phyloP scores from a whole-genome alignment of 2,888 invertebrate genomes.

The Cynaeus angustus region DNA sequence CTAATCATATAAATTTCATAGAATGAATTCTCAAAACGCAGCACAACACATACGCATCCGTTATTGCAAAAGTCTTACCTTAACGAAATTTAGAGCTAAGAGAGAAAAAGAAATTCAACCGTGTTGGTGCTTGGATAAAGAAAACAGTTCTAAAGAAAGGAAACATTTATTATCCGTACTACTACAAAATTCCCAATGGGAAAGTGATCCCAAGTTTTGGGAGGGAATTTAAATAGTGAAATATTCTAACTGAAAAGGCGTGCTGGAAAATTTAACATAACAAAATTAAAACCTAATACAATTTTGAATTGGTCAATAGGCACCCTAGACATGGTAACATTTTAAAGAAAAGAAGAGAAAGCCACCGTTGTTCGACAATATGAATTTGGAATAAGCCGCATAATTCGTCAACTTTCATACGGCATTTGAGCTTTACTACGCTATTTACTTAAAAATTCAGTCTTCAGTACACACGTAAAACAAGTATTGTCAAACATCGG shows the following conservation, averaged over 20 bases:
- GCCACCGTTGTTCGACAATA: conserved; percentile 66
- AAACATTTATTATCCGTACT: conserved; percentile 50
- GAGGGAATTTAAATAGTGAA: conserved; percentile 53
- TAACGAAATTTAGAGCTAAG: conserved; percentile 12
- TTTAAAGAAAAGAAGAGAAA: conserved; percentile 53
- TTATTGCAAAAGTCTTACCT: conserved; percentile 37
- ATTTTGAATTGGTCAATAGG: conserved; percentile 58
- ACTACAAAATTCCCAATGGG: conserved; percentile 48
- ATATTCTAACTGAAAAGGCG: conserved; percentile 53
- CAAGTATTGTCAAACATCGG: conserved; percentile 66
- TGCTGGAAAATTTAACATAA: conserved; percentile 49
- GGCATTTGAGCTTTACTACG: conserved; percentile 63
- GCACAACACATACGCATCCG: conserved; percentile 33
- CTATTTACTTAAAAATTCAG: conserved; percentile 61
- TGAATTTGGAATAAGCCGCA: conserved; percentile 52
- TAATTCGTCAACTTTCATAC: conserved; percentile 60
- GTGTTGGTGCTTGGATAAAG: conserved; percentile 32
- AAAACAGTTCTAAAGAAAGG: conserved; percentile 49
- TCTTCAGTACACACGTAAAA: conserved; percentile 63
- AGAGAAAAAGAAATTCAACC: conserved; percentile 1
- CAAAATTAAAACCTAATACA: conserved; percentile 50
- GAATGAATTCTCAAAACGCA: conserved; percentile 6
- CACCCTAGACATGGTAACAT: conserved; percentile 70
- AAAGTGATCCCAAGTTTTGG: conserved; percentile 34
- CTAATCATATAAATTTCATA: conserved; percentile 41